phyloP scores from a whole-genome alignment of 2,797 vertebrate genomes.

The Sebastiscus albofasciatus region DNA sequence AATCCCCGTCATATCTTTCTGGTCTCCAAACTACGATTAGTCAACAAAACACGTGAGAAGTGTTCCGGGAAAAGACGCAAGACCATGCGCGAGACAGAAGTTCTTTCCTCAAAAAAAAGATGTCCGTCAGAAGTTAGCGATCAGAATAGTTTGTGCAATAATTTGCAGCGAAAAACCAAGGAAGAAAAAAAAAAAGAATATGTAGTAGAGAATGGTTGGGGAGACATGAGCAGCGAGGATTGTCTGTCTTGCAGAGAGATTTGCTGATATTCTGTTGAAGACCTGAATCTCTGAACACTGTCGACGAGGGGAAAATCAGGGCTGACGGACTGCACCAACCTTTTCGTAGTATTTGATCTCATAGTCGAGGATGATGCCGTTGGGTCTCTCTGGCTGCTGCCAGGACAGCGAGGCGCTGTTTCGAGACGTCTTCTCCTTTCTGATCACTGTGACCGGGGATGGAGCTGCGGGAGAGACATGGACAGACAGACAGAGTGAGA shows the following conservation, averaged over 20 bases:
- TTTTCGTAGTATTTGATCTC: constrained; percentile 99
- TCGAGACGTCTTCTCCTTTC: constrained; percentile 93
- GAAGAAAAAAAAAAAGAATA: background rate
- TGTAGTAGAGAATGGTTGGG: background rate
- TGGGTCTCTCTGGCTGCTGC: constrained; percentile 96
- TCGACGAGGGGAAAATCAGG: too few species aligned
- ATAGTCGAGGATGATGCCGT: constrained; percentile 98
- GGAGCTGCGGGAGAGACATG: constrained; percentile 85
- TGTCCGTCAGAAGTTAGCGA: background rate
- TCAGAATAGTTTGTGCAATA: fast-evolving
- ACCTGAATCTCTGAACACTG: too few species aligned
- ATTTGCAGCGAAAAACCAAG: background rate
- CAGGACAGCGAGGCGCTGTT: constrained; percentile 96
- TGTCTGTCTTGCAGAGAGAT: too few species aligned
- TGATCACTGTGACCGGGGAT: constrained; percentile 91
- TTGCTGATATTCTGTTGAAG: too few species aligned
- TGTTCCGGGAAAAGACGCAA: background rate
- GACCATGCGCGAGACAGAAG: background rate
- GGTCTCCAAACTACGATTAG: background rate
- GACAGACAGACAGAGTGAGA: constrained; percentile 27
- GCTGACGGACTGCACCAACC: constrained; percentile 80
- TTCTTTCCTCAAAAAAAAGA: background rate
- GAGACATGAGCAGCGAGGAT: background rate
- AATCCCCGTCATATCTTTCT: background rate
- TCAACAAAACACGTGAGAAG: background rate